Evolutionary conservation across 2,797 vertebrate species (phyloP), one percentile per base, ranked within the genome.

Genomic region (Cichlasoma orientale): DNA sequence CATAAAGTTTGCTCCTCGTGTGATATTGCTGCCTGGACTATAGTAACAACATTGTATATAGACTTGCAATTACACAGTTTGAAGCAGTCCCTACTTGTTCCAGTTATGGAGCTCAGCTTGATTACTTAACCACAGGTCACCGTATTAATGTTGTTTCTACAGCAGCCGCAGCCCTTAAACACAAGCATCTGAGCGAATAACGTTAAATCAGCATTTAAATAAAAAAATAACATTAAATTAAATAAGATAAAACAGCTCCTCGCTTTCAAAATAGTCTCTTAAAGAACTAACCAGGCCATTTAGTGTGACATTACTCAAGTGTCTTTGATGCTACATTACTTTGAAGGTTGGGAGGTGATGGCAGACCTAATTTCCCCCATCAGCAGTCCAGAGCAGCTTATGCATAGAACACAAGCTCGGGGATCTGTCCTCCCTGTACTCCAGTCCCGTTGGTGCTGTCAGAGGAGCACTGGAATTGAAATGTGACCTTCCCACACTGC

Each of bases 381-480:
- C 88, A 79, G 89, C 83, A 85, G 82, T 86, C 88, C 83, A 58
- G 90, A 91, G 87, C 87, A 72, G 79, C 75, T 92, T 44, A 99
- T 79, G 97, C 96, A 16, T 99, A 99, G 95, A 99, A 99, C 92
- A 99, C 97, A n/a, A 99, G 97, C 93, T 99, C 98, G 0, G 98
- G 98, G 92, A 99, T 99, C 87, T 99, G 98, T 61, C 98, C 98
- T 16, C 98, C 98, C 94, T 99, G 98, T 14, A 99, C 98, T 11
- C 98, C 98, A 0, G 98, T 99, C 52, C 98, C 98, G 0, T 99
- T 99, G 83, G 98, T 99, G 93, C 98, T 99, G 95, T 99, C 98
- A 0, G 98, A 98, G 33, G 98, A 99, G 85, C 98, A 99, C 94
- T 99, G 98, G 93, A 99, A 99, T 90, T 99, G 98, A 92, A 99